Base-by-base conservation (phyloP, 2,888 invertebrate species). In the Gisinianus flammeolus region DNA sequence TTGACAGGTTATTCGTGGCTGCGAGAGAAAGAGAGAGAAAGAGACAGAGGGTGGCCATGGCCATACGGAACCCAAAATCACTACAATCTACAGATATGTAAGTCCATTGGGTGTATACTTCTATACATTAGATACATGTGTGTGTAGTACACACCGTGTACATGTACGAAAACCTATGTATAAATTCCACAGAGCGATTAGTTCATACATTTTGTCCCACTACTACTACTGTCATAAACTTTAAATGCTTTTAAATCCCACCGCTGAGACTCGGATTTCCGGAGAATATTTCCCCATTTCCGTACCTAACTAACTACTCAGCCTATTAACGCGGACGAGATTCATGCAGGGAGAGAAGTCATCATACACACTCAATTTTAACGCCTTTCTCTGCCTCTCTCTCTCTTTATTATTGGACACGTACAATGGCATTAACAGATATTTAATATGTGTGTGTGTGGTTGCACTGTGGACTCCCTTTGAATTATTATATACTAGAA, bases 261-360 rank as follows among this genome's bases (percentile, higher is more conserved):
- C 72, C 58, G 31, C 70, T 70, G 72, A 72, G 72, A 72, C 72
- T 72, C 72, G 72, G 72, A 72, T 72, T 56, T 72, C 72, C 72
- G 72, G 72, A 72, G 58, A 58, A 72, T 72, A 72, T 58, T 58
- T 71, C 56, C 44, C 56, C 58, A 72, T 72, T 72, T 72, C 58
- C 72, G 56, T 30, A 31, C 28, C 72, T 31, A 52, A 70, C 52
- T 70, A 30, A 31, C 26, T 26, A 26, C 69, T 67, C 67, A 8
- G 44, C n/a, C 28, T 30, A 67, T 67, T 67, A 67, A 67, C 67
- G 33, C 16, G 8, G 67, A 67, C 67, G 67, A 67, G 67, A 30
- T 24, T 35, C n/a, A 2, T 10, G 22, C 35, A 69, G 33, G 3
- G 26, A 33, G 24, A 35, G 35, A 28, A 6, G 16, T 4, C 44